A percentile compares a stretch with the other conserved stretches of the same genome.
These are phyloP conservation scores for Menura novaehollandiae DNA, from an alignment of 2,113 vertebrate species.

Conservation along the genomic window DNA sequence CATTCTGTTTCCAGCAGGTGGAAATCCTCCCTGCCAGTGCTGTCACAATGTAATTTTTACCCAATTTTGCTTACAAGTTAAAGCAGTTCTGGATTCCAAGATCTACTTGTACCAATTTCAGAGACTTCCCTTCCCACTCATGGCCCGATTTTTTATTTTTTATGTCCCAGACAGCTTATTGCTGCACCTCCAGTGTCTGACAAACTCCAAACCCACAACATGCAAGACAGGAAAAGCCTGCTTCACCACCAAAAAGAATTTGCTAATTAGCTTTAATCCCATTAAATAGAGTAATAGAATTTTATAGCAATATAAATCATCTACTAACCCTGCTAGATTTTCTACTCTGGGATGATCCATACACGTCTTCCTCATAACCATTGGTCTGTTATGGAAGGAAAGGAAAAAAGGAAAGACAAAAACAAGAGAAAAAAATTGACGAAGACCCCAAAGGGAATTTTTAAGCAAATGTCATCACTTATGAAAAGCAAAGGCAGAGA, in stretches of 20 bases:
- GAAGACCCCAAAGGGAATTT: neutral
- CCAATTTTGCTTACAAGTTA: neutral
- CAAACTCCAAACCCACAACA: neutral
- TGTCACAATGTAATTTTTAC: neutral
- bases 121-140: neutral
- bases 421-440: neutral
- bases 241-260: neutral
- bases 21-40: neutral
- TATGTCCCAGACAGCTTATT: neutral
- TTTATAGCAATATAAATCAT: neutral
- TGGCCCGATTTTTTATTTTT: neutral
- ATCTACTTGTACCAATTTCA: neutral
- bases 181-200: neutral
- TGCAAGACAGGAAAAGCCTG: constrained; percentile 21
- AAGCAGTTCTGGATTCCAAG: neutral
- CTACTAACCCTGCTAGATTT: constrained; percentile 88
- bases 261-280: constrained; percentile 31
- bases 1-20: fast-evolving
- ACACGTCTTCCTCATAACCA: constrained; percentile 78
- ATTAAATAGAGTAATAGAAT: neutral
- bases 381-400: constrained; percentile 76
- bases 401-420: neutral
- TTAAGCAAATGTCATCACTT: neutral
- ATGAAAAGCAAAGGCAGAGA: neutral
- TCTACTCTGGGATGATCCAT: constrained; percentile 69